Evolutionary conservation across 2,113 vertebrate species (phyloP).

Genomic region (Mustela lutreola): DNA sequence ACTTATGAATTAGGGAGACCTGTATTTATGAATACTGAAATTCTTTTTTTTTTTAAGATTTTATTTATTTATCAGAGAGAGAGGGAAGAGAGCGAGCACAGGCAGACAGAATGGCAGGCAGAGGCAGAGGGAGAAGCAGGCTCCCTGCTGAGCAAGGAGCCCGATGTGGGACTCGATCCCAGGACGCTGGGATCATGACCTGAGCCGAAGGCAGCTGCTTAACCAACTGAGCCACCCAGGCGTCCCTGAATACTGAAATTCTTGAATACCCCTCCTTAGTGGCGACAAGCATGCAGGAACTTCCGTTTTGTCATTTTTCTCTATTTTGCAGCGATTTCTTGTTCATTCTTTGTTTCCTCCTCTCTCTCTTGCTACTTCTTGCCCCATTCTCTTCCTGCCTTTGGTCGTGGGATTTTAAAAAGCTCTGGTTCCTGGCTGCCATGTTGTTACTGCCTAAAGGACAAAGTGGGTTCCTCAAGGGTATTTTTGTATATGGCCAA

Average conservation of each 20-base stretch:
- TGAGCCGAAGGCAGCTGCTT: too few species aligned
- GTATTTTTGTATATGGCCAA: neutral
- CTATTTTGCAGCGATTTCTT: neutral
- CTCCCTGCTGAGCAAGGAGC: too few species aligned
- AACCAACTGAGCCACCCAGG: too few species aligned
- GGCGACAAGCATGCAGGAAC: neutral
- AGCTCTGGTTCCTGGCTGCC: neutral
- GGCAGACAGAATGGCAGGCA: too few species aligned
- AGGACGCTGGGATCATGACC: too few species aligned
- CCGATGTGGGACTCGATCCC: too few species aligned
- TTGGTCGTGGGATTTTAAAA: neutral
- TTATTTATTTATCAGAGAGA: too few species aligned
- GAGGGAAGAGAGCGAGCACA: too few species aligned
- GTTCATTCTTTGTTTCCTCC: neutral
- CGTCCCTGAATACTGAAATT: neutral
- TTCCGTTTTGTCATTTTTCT: constrained; percentile 56
- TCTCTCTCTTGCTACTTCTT: neutral
- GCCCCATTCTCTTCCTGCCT: neutral
- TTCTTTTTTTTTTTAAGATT: neutral
- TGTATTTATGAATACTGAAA: neutral
- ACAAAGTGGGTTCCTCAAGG: neutral
- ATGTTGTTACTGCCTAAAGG: neutral
- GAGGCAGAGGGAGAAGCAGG: too few species aligned
- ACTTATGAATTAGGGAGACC: neutral
- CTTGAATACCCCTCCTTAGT: constrained; percentile 2